A percentile compares a stretch with the other conserved stretches of the same genome.
These are phyloP conservation scores for Pseudomyrmex pallidus DNA, from an alignment of 1,140 invertebrate species.

Conservation along the genomic window DNA sequence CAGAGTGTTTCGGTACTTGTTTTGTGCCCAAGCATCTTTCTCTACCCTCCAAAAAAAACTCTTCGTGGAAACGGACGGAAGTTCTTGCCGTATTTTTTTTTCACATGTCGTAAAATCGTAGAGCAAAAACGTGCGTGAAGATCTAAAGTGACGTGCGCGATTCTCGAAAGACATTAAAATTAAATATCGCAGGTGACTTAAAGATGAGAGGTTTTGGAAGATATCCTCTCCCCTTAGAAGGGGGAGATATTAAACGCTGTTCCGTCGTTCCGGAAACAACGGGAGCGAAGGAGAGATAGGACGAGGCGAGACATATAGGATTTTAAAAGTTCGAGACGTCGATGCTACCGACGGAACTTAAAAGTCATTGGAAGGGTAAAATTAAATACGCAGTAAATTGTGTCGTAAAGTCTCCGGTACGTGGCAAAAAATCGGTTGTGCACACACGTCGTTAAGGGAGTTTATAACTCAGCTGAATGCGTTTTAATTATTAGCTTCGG, in stretches of 20 bases:
- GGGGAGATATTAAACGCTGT: too few relatives aligned
- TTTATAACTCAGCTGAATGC: conserved; percentile 77
- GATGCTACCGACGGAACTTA: conserved; percentile 50
- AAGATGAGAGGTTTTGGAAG: conserved; percentile 22
- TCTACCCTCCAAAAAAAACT: neutral
- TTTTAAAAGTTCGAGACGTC: conserved; percentile 48
- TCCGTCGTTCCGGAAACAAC: neutral
- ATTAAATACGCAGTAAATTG: conserved; percentile 77
- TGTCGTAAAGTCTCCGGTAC: conserved; percentile 69
- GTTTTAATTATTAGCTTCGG: conserved; percentile 77
- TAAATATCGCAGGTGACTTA: conserved; percentile 46
- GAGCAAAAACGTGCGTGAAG: conserved; percentile 4
- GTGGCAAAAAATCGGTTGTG: conserved; percentile 71
- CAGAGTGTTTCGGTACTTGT: conserved; percentile 16
- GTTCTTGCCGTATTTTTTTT: conserved; percentile 16
- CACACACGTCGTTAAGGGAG: conserved; percentile 73
- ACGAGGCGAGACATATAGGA: neutral
- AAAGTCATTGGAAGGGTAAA: conserved; percentile 69
- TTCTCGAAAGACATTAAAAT: conserved; percentile 44
- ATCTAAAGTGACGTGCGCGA: conserved; percentile 1
- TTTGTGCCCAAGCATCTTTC: conserved; percentile 16
- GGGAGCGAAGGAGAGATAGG: neutral
- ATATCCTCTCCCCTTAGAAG: neutral
- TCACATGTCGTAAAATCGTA: conserved; percentile 34
- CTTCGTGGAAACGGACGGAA: conserved; percentile 53